Evolutionary conservation across 2,113 vertebrate genomes (phyloP).

Genomic region (Colistium nudipinnis): DNA sequence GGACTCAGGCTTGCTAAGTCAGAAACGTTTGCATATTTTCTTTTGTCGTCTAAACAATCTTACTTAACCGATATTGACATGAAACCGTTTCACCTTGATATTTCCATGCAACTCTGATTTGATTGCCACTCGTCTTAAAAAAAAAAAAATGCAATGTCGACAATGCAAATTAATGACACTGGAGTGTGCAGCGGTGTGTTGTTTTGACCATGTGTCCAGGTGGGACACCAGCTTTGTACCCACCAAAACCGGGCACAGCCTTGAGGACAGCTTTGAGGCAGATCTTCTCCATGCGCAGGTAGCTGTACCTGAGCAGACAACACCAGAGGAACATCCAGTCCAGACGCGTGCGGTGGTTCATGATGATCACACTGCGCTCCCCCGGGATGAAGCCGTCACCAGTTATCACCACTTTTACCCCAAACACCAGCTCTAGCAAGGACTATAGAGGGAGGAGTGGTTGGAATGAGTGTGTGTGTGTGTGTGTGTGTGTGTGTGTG

Average conservation of each 20-base stretch:
- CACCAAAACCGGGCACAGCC: slow-evolving; percentile 95
- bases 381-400: slow-evolving; percentile 96
- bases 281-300: slow-evolving; percentile 96
- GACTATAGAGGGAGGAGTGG: slow-evolving; percentile 75
- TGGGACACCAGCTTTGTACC: slow-evolving; percentile 36
- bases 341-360: slow-evolving; percentile 98
- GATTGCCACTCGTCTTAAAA: not conserved
- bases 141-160: not conserved
- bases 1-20: slow-evolving; percentile 1
- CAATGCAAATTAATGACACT: not conserved
- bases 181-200: not conserved
- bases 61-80: not conserved
- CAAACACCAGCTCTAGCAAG: slow-evolving; percentile 93
- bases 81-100: not conserved
- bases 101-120: slow-evolving; percentile 3
- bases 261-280: slow-evolving; percentile 97
- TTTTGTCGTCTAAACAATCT: not conserved
- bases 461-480: not conserved
- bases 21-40: not conserved
- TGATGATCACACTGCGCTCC: slow-evolving; percentile 97
- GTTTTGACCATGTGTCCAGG: not conserved
- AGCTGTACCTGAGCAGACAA: slow-evolving; percentile 96
- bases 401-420: slow-evolving; percentile 95
- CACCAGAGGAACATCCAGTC: slow-evolving; percentile 99
- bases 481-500: too few species aligned